Conservation (phyloP, 2,113 vertebrate species). For the Anhinga anhinga region DNA sequence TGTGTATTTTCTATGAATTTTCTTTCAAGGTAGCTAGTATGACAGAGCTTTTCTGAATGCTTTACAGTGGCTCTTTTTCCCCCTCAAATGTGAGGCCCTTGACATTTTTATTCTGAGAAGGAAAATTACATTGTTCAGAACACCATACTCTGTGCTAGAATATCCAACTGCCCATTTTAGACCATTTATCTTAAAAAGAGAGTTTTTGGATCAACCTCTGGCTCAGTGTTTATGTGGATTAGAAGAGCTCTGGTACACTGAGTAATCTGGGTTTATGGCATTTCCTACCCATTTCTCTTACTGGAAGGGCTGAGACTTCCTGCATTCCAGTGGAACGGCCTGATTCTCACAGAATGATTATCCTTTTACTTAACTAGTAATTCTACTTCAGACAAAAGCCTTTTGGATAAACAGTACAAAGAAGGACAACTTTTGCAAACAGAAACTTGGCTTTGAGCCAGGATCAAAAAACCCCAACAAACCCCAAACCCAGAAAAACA, state of each 20-base stretch:
- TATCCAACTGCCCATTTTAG: background rate
- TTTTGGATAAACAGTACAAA: background rate
- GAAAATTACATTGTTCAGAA: background rate
- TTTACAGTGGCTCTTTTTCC: background rate
- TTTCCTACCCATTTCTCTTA: background rate
- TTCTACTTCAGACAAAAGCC: background rate
- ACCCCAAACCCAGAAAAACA: background rate
- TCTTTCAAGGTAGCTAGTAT: background rate
- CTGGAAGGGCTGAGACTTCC: background rate
- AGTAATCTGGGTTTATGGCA: background rate
- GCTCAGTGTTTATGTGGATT: background rate
- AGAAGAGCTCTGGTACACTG: background rate
- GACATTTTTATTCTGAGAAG: background rate
- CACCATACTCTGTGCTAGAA: background rate
- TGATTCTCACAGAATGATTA: background rate
- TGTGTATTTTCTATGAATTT: background rate
- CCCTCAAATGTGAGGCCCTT: background rate
- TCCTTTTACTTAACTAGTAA: background rate
- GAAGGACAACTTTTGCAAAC: background rate
- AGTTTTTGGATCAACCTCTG: background rate
- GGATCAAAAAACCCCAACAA: background rate
- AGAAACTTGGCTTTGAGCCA: background rate
- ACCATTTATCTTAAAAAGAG: background rate
- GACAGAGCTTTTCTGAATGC: background rate
- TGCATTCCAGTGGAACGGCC: accelerated